Conservation (phyloP, 2,888 invertebrate species). For the Yponomeuta sedellus region DNA sequence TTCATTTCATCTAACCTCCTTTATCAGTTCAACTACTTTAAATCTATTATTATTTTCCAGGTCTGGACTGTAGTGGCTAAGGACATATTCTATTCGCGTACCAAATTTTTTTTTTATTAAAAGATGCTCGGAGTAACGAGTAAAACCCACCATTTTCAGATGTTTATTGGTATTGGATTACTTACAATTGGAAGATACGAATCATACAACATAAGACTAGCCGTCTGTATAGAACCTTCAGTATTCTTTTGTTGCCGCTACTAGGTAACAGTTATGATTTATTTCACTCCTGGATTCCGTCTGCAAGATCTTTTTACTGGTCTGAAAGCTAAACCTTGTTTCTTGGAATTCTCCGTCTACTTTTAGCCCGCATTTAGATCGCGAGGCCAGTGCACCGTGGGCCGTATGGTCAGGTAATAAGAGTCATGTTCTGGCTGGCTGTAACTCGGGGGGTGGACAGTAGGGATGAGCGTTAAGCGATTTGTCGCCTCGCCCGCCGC, state of each 20-base stretch:
- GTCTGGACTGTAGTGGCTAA: no score
- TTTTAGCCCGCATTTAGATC: neutral
- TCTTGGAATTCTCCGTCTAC: neutral
- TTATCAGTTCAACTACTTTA: no score
- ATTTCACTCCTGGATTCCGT: neutral
- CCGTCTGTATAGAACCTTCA: no score
- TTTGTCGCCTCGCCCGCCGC: neutral
- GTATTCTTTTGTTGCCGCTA: neutral
- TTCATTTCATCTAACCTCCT: no score
- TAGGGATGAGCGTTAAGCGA: neutral
- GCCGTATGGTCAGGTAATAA: neutral
- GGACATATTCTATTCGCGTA: no score
- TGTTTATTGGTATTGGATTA: no score
- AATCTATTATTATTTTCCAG: no score
- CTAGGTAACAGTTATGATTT: neutral
- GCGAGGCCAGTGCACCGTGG: neutral
- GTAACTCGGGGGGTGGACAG: neutral
- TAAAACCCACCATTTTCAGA: no score
- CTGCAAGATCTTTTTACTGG: neutral
- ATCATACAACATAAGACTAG: no score
- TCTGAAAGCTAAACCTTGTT: neutral
- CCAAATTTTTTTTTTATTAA: no score
- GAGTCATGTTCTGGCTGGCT: neutral
- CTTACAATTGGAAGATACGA: no score
- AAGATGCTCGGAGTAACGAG: no score